phyloP scores from a whole-genome alignment of 2,888 invertebrate species.

The Troglohyphantes excavatus region DNA sequence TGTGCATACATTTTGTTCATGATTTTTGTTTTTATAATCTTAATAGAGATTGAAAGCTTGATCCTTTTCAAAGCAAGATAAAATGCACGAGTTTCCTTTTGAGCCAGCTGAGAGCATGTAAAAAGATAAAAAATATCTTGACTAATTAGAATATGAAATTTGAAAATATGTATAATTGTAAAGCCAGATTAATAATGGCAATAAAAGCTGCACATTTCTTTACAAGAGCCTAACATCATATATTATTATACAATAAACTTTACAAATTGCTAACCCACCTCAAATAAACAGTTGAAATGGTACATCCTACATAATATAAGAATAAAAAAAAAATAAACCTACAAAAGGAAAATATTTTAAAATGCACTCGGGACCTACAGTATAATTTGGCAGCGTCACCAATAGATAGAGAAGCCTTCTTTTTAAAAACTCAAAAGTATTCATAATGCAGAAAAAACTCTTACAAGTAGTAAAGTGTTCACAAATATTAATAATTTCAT shows the following conservation, averaged over 20 bases:
- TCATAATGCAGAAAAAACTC: constrained; percentile 74
- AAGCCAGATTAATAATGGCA: constrained; percentile 69
- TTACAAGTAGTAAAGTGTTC: constrained; percentile 76
- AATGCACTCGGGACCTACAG: constrained; percentile 72
- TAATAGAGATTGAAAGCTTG: neutral
- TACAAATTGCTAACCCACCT: constrained; percentile 72
- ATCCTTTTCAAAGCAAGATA: constrained; percentile 62
- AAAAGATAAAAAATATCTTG: constrained; percentile 72
- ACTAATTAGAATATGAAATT: constrained; percentile 72
- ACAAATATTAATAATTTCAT: constrained; percentile 77
- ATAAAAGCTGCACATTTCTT: constrained; percentile 72
- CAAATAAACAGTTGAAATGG: constrained; percentile 70
- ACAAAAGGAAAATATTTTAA: constrained; percentile 59
- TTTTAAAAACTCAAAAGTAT: constrained; percentile 52
- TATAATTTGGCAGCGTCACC: constrained; percentile 75
- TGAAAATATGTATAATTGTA: constrained; percentile 77
- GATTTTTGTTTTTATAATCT: constrained; percentile 44
- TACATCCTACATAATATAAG: constrained; percentile 63
- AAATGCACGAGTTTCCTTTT: too few species aligned
- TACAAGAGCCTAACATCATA: constrained; percentile 66
- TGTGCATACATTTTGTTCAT: constrained; percentile 59
- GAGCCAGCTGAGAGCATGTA: constrained; percentile 63
- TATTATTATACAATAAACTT: constrained; percentile 57
- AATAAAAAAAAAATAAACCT: constrained; percentile 57
- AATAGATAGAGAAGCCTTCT: constrained; percentile 63